Evolutionary conservation across 2,113 vertebrate species (phyloP), one percentile per base, ranked within the genome.

Genomic region (Anthoscopus minutus): DNA sequence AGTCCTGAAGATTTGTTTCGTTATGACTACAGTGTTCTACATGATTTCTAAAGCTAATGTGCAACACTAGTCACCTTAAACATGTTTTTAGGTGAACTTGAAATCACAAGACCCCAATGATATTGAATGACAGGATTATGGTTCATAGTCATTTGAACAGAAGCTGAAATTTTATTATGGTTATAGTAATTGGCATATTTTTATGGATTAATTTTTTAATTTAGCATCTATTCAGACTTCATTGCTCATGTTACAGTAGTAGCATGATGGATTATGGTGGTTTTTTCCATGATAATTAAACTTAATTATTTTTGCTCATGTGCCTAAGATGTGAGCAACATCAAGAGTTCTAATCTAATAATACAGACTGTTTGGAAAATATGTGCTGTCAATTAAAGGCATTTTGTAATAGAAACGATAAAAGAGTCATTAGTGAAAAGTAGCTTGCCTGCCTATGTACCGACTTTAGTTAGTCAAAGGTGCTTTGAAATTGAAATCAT

Each of bases 291-390:
- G 97, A 96, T 96, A 97, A 97, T 95, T 91, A 97, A 97, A 98
- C 95, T 94, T 92, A 97, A 98, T 98, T 97, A 97, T 97, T 98
- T 97, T 97, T 96, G 64, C 47, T 95, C 90, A 71, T 91, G 83
- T 95, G 96, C 51, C 51, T 94, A 98, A 98, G 91, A 97, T 97
- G 93, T 96, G 90, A 98, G 93, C 77, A 94, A 65, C 16, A 7
- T 96, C 73, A 86, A 85, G 90, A 69, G 91, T 96, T 96, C 92
- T 97, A 97, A 98, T 97, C 88, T 96, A 97, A 98, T 97, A 97
- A 96, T 79, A 89, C 64, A 93, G 81, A 94, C 82, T 95, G 83
- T 97, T 98, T 96, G 92, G 94, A 97, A 98, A 97, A 96, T 95
- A 94, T 92, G 50, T 86, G 69, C 87, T 96, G 89, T 97, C 97